Evolutionary conservation across 2,113 vertebrate genomes (phyloP).

Genomic region (Sporophila hypoxantha): DNA sequence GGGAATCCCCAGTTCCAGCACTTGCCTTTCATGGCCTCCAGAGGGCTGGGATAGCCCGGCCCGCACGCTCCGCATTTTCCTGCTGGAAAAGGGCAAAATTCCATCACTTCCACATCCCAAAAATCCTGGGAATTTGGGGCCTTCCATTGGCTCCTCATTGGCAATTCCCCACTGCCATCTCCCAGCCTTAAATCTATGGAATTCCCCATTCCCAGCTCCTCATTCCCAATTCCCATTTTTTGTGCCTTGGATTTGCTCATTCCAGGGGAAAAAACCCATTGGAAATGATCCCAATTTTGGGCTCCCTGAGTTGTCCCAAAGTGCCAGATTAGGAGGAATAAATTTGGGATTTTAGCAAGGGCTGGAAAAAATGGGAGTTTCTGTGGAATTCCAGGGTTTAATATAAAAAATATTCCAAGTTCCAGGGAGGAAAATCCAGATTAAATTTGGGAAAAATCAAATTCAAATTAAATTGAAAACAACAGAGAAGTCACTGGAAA

Average conservation of each 20-base stretch:
- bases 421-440: not conserved
- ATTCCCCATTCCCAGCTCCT: not conserved
- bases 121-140: not conserved
- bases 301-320: not conserved
- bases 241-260: not conserved
- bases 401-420: not conserved
- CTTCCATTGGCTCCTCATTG: not conserved
- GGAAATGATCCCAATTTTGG: not conserved
- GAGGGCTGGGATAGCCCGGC: conserved; percentile 81
- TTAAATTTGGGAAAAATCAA: not conserved
- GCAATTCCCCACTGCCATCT: not conserved
- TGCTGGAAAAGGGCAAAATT: not conserved
- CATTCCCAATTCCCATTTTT: not conserved
- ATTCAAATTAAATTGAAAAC: too few species aligned
- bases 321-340: not conserved
- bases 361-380: too few species aligned
- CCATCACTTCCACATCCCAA: not conserved
- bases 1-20: not conserved
- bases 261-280: too few species aligned
- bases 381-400: not conserved
- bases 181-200: not conserved
- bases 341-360: not conserved
- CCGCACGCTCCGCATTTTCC: conserved; percentile 80
- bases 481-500: not conserved
- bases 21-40: conserved; percentile 91